Base-by-base conservation (phyloP, 2,888 invertebrate species). In the Drosophila cyrtoloma region DNA sequence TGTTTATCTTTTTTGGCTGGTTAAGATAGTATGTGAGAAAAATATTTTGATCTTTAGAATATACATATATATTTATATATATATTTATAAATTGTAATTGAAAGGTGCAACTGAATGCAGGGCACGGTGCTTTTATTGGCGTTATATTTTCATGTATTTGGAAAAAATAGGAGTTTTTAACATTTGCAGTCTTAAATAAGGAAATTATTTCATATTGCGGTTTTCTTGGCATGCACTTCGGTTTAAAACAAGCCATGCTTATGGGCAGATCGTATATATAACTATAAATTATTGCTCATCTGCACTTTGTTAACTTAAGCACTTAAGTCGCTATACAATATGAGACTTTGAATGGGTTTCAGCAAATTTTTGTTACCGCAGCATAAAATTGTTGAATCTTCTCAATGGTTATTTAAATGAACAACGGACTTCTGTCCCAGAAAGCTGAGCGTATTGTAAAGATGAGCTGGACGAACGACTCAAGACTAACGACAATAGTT, bases 401-500 rank as follows among this genome's bases (percentile, higher is more conserved):
- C 32, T 57, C 57, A 42, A 26, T 55, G 62, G 62, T 42, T 58
- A 56, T 56, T 68, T 32, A 44, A 44, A 33, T 59, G 42, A 39
- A 33, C 60, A 39, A 16, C n/a, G 44, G 47, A 32, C 16, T 16
- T 16, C 47, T 19, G 52, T 47, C 61, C 53, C 58, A 9, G 69
- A 59, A 57, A 60, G 35, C 50, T 30, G 51, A 71, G 68, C 75
- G 56, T 65, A 79, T 82, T 75, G 69, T 69, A 32, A 77, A 73
- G 75, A 82, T 71, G 70, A 79, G 71, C 71, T 74, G 78, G 76
- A 81, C 75, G 69, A 76, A 72, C 72, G 80, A 68, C 80, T 81
- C 68, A 77, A 70, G 75, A 72, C 88, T 72, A 81, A 78, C 82
- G 81, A 91, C 91, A 88, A 88, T 91, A 77, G 89, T 77, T 75